A percentile compares a stretch with the other conserved stretches of the same genome.
Evolutionary conservation across 2,888 invertebrate species (phyloP).

Genomic region (Phengaris alcon): DNA sequence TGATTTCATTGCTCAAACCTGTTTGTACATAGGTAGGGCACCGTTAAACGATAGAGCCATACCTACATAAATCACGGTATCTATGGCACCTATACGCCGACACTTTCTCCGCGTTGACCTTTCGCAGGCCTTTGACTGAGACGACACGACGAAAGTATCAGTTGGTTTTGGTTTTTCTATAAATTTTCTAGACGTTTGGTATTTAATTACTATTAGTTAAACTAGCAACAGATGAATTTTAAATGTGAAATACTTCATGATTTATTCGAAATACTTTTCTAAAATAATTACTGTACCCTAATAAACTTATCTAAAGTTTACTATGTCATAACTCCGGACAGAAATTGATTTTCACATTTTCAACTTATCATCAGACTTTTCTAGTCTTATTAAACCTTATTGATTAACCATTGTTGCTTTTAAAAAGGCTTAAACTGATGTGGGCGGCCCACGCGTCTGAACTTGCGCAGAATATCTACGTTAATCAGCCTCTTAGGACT

Average conservation of each 20-base stretch:
- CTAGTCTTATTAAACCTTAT: background rate
- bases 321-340: background rate
- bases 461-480: background rate
- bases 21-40: background rate
- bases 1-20: background rate
- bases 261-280: no score
- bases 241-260: no score
- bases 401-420: background rate
- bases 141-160: background rate
- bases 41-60: background rate
- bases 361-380: background rate
- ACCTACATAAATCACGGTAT: slow-evolving; percentile 13
- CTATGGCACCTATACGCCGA: slow-evolving; percentile 13
- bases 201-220: no score
- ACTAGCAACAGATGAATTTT: no score
- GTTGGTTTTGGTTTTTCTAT: background rate
- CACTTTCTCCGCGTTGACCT: slow-evolving; percentile 30
- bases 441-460: background rate
- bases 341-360: background rate
- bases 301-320: background rate
- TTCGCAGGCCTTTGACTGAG: slow-evolving; percentile 24
- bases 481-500: background rate
- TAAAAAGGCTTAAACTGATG: background rate
- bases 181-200: no score
- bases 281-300: no score